Percentiles rank a stretch among this genome's conserved stretches.
Conservation (phyloP, 2,888 invertebrate genomes). For the Trichogramma evanescens region DNA sequence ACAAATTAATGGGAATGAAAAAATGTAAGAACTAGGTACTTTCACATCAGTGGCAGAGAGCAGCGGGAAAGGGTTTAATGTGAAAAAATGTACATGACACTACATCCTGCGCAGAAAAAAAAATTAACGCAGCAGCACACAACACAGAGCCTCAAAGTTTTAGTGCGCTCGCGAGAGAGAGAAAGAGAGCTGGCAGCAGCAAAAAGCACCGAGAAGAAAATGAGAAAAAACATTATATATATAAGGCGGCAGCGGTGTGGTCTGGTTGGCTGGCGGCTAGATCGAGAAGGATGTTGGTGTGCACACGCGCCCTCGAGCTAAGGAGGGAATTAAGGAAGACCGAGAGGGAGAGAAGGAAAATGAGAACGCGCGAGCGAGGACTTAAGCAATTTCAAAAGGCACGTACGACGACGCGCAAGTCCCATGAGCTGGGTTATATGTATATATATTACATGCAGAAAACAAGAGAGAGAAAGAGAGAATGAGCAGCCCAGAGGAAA, state of each 20-base stretch:
- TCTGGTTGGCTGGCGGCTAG: no score
- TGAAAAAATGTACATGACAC: no score
- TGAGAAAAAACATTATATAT: not conserved
- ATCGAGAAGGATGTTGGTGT: no score
- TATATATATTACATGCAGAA: not conserved
- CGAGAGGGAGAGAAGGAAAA: conserved; percentile 19
- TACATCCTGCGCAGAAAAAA: not conserved
- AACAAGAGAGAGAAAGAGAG: not conserved
- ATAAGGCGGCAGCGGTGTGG: no score
- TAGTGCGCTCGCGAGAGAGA: conserved; percentile 1
- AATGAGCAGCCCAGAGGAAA: not conserved
- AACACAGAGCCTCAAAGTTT: conserved; percentile 1
- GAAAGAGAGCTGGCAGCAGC: not conserved
- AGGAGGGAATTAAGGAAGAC: conserved; percentile 20
- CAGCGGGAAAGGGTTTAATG: no score
- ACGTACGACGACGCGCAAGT: conserved; percentile 27
- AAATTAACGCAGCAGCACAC: conserved; percentile 15
- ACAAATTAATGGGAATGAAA: no score
- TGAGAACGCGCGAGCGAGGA: conserved; percentile 24
- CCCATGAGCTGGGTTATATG: conserved; percentile 17
- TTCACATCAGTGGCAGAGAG: no score
- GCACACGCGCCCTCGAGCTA: conserved; percentile 12
- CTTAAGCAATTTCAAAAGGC: conserved; percentile 37
- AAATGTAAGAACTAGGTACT: no score
- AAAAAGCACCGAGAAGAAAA: not conserved